Evolutionary conservation across 2,888 invertebrate genomes (phyloP).

Genomic region (Hemistola chrysoprasaria): DNA sequence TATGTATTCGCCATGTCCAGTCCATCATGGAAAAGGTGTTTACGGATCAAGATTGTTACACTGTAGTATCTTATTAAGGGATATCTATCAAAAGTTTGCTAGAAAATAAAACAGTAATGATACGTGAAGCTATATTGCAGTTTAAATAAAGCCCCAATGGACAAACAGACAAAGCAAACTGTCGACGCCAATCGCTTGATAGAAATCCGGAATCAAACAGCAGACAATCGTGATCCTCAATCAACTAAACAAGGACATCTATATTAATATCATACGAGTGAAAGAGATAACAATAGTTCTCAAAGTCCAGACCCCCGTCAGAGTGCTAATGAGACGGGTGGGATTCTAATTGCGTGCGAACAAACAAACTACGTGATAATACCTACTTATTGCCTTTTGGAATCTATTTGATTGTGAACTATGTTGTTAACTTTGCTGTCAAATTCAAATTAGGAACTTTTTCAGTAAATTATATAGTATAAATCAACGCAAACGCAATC

Average conservation of each 20-base stretch:
- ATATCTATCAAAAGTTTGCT: too few species aligned
- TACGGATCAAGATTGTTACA: too few species aligned
- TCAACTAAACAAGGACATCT: slow-evolving; percentile 50
- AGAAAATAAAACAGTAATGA: slow-evolving; percentile 6
- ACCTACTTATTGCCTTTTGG: slow-evolving; percentile 50
- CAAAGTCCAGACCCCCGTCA: slow-evolving; percentile 42
- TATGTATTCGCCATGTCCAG: too few species aligned
- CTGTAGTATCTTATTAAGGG: too few species aligned
- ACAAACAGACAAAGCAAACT: slow-evolving; percentile 57
- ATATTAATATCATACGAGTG: slow-evolving; percentile 34
- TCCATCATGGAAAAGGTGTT: too few species aligned
- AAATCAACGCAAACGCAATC: too few species aligned
- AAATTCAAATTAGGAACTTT: slow-evolving; percentile 1
- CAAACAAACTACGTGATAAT: slow-evolving; percentile 70
- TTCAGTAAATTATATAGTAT: too few species aligned
- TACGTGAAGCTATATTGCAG: slow-evolving; percentile 33
- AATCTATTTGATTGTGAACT: slow-evolving; percentile 4
- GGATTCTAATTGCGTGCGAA: slow-evolving; percentile 77
- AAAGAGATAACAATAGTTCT: slow-evolving; percentile 41
- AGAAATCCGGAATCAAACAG: slow-evolving; percentile 58
- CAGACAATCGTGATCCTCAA: slow-evolving; percentile 65
- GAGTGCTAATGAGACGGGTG: slow-evolving; percentile 74
- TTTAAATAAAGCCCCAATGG: slow-evolving; percentile 39
- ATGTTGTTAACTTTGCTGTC: slow-evolving; percentile 8
- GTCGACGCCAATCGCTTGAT: slow-evolving; percentile 63